Evolutionary conservation across 1,140 invertebrate species (phyloP), one percentile per base, ranked within the genome.

Genomic region (Lanistes nyassanus): DNA sequence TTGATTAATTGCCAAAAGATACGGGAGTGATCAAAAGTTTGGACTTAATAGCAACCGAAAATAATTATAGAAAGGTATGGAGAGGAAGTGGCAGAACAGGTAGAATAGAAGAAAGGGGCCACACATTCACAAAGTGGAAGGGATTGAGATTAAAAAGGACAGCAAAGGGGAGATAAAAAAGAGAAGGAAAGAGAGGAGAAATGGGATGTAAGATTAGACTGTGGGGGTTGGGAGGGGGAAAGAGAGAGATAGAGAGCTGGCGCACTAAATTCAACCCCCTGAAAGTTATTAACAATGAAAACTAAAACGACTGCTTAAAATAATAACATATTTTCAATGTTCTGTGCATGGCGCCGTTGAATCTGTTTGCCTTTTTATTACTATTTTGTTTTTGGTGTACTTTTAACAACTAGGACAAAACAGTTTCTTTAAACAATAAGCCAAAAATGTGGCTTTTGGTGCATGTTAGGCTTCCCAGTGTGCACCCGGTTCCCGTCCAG

Each of bases 211-310:
- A 0, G 36, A 23, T 6, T 13, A 55, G 53, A 55, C 13, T 16
- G 53, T 16, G 53, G n/a, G 53, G n/a, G 65, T 34, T n/a, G 36
- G 19, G 36, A 34, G 23, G 58, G 39, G 5, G 67, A 69, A 29
- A 53, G 64, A 53, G 67, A 36, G 21, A 34, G 47, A 36, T n/a
- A 53, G 26, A 76, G 53, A n/a, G 36, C 23, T 31, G 66, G 13
- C 23, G 21, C 26, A 31, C 31, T 26, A 26, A 23, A 37, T n/a
- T 62, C 29, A 34, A 69, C 47, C 23, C 13, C 23, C 34, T 39
- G 36, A 9, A 34, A 39, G 31, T 39, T 9, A 69, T 42, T 26
- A 42, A 42, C 67, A 69, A 21, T 29, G 16, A 21, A n/a, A 36
- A 23, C 16, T 42, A 29, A 0, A 23, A 34, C 6, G 23, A 0